Evolutionary conservation across 2,888 invertebrate species (phyloP).

Genomic region (Pristionchus exspectatus): DNA sequence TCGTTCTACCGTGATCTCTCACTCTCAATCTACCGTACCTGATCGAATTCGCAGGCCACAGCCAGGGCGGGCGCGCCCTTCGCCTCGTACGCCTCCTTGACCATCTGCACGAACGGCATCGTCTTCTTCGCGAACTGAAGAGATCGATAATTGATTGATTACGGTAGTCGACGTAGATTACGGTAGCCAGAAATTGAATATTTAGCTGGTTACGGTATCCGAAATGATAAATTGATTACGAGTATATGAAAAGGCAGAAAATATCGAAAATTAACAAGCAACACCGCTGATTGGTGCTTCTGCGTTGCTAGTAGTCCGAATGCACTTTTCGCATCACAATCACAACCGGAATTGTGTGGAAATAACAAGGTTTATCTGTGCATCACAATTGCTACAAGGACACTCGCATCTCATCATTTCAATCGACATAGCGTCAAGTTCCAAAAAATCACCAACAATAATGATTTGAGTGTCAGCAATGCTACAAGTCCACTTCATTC

Average conservation of each 20-base stretch:
- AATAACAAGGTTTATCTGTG: neutral
- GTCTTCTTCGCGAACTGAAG: slow-evolving; percentile 90
- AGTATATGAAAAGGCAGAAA: too few species aligned
- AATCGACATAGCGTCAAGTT: neutral
- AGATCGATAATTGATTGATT: neutral
- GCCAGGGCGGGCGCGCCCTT: slow-evolving; percentile 84
- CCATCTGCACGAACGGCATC: slow-evolving; percentile 97
- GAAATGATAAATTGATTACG: too few species aligned
- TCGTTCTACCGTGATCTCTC: too few species aligned
- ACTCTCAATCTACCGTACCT: slow-evolving; percentile 79
- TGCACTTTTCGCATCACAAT: too few species aligned
- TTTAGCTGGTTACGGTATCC: too few species aligned
- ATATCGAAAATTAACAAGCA: too few species aligned
- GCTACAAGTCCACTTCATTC: too few species aligned
- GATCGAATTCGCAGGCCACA: slow-evolving; percentile 84
- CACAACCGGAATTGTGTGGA: too few species aligned
- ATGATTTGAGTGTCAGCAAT: too few species aligned
- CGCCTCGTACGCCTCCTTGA: slow-evolving; percentile 88
- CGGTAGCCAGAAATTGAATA: neutral
- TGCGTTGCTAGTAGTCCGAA: too few species aligned
- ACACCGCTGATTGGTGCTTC: too few species aligned
- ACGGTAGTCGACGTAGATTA: neutral
- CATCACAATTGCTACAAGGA: neutral
- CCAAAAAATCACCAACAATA: too few species aligned
- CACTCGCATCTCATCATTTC: neutral